Evolutionary conservation across 2,797 vertebrate species (phyloP).

Genomic region (Trachops cirrhosus): DNA sequence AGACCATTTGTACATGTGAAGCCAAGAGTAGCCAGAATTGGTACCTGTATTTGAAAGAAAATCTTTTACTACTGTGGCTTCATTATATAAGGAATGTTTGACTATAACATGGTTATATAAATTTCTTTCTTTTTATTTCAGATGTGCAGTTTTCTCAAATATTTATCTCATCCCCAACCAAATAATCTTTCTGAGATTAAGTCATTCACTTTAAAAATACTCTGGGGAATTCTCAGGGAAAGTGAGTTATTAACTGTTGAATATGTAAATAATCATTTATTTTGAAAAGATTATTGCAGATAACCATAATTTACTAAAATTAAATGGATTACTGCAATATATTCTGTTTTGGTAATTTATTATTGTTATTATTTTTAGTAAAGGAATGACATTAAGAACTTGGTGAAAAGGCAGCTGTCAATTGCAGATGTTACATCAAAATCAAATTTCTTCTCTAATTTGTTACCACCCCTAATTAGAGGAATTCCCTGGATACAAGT

Average conservation of each 20-base stretch:
- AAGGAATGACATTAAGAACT: constrained; percentile 73
- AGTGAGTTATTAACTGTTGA: constrained; percentile 31
- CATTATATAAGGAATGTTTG: background rate
- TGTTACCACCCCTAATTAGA: constrained; percentile 83
- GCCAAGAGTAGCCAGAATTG: background rate
- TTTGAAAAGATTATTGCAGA: constrained; percentile 43
- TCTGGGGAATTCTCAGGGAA: constrained; percentile 17
- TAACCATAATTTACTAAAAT: constrained; percentile 29
- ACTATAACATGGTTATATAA: background rate
- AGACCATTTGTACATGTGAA: background rate
- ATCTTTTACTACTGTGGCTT: background rate
- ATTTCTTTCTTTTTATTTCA: constrained; percentile 37
- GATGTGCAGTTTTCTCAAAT: constrained; percentile 27
- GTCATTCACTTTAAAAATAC: constrained; percentile 37
- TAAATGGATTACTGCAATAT: constrained; percentile 15
- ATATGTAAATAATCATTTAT: constrained; percentile 23
- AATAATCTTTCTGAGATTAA: constrained; percentile 29
- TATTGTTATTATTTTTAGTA: constrained; percentile 68
- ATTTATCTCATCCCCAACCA: constrained; percentile 1
- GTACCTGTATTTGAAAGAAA: background rate
- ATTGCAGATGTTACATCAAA: constrained; percentile 82
- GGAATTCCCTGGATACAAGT: constrained; percentile 82
- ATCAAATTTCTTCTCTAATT: constrained; percentile 81
- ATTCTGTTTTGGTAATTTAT: constrained; percentile 14
- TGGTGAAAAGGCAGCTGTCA: constrained; percentile 76